These are phyloP conservation scores for Timandra comae DNA, from an alignment of 2,888 invertebrate species.

Conservation along the genomic window DNA sequence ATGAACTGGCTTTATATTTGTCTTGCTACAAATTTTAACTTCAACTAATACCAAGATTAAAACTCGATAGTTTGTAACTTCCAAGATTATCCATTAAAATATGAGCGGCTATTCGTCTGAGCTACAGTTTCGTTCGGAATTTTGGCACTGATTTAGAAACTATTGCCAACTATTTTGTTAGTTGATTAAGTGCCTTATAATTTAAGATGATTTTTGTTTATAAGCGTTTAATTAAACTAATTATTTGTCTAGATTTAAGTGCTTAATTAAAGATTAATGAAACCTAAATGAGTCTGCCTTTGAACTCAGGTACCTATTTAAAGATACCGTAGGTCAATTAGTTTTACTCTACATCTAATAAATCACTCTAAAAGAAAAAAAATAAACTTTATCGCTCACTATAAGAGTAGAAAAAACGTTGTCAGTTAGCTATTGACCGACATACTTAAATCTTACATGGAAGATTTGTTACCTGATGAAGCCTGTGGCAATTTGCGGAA, in stretches of 20 bases:
- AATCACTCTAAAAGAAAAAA: too few relatives aligned
- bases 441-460: slow-evolving; percentile 18
- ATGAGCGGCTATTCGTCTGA: slow-evolving; percentile 17
- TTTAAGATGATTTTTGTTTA: background rate
- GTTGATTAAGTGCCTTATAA: background rate
- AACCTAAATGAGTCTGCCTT: too few relatives aligned
- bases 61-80: slow-evolving; percentile 25
- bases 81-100: slow-evolving; percentile 22
- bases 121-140: slow-evolving; percentile 12
- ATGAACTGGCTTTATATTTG: slow-evolving; percentile 38
- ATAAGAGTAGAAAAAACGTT: slow-evolving; percentile 6
- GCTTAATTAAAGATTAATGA: too few relatives aligned
- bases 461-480: slow-evolving; percentile 19
- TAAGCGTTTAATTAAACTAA: background rate
- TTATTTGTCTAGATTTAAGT: background rate
- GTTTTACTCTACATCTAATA: too few relatives aligned
- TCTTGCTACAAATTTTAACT: slow-evolving; percentile 33
- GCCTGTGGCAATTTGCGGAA: slow-evolving; percentile 14
- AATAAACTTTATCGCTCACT: too few relatives aligned
- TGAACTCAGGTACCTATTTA: too few relatives aligned
- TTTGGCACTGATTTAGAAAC: slow-evolving; percentile 9
- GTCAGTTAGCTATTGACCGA: slow-evolving; percentile 13
- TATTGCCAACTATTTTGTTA: slow-evolving; percentile 6
- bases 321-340: too few relatives aligned
- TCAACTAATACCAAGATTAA: slow-evolving; percentile 33